Evolutionary conservation across 2,797 vertebrate species (phyloP).

Genomic region (Aratinga solstitialis): DNA sequence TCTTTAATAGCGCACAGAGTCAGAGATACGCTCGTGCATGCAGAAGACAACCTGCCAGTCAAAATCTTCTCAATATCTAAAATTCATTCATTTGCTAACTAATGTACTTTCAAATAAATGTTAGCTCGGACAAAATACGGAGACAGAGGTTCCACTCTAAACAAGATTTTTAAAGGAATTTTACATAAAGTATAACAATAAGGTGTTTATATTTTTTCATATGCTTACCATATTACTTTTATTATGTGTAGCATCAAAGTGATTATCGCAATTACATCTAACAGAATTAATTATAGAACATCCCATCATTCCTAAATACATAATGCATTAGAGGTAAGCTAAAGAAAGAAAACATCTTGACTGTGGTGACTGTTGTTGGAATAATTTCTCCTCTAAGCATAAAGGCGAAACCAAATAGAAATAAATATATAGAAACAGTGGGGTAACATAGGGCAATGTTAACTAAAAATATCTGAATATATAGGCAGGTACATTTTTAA

Average conservation of each 20-base stretch:
- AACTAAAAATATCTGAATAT: conserved; percentile 8
- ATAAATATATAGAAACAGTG: not conserved
- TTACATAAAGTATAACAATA: conserved; percentile 69
- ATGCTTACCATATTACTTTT: conserved; percentile 81
- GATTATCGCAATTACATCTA: conserved; percentile 85
- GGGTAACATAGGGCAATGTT: not conserved
- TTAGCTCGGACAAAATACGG: not conserved
- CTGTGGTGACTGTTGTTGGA: conserved; percentile 70
- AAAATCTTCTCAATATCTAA: conserved; percentile 43
- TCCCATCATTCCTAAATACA: conserved; percentile 78
- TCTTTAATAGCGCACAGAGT: conserved; percentile 38
- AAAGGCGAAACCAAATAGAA: conserved; percentile 33
- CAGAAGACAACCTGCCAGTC: conserved; percentile 39
- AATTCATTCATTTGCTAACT: conserved; percentile 35
- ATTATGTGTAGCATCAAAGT: conserved; percentile 83
- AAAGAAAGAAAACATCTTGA: conserved; percentile 77
- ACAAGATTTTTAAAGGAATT: conserved; percentile 28
- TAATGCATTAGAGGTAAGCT: conserved; percentile 79
- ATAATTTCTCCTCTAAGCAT: conserved; percentile 20
- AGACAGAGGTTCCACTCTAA: not conserved
- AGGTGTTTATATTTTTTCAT: conserved; percentile 79
- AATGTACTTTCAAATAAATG: not conserved
- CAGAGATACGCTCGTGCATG: not conserved
- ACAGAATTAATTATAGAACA: conserved; percentile 84
- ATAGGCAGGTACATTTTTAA: not conserved